phyloP scores from a whole-genome alignment of 2,888 invertebrate genomes.

The Tortricodes alternella region DNA sequence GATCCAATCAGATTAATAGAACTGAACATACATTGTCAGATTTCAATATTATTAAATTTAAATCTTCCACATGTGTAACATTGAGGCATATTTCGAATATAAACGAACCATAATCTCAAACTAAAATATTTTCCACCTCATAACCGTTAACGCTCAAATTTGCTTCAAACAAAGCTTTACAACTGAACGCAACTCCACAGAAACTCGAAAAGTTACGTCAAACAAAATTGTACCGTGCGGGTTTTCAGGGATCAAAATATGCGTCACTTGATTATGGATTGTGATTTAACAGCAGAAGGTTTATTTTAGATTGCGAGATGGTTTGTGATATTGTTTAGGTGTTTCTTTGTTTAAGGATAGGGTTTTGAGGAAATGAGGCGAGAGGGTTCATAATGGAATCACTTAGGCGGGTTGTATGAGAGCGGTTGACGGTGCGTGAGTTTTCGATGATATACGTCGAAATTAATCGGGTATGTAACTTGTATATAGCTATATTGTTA shows the following conservation, averaged over 20 bases:
- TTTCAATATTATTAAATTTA: neutral
- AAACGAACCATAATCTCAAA: neutral
- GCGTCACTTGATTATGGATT: neutral
- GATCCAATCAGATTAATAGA: neutral
- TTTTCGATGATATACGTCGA: constrained; percentile 7
- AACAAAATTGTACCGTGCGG: neutral
- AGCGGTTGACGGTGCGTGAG: neutral
- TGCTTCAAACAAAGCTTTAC: neutral
- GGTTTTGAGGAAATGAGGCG: constrained; percentile 16
- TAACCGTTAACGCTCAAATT: neutral
- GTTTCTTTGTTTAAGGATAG: constrained; percentile 20
- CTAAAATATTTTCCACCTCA: neutral
- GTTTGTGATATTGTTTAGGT: neutral
- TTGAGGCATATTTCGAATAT: neutral
- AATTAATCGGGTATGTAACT: constrained; percentile 6
- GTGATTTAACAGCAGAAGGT: neutral
- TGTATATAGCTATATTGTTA: neutral
- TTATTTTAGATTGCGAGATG: neutral
- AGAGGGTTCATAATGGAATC: constrained; percentile 18
- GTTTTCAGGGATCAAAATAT: too few species aligned
- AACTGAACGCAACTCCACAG: neutral
- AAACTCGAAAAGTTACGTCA: neutral
- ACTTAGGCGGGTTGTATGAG: constrained; percentile 13
- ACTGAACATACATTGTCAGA: neutral
- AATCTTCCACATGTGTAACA: neutral